These are phyloP conservation scores for Trileptium ribeirensis DNA, from an alignment of 2,888 invertebrate genomes.

Conservation along the genomic window DNA sequence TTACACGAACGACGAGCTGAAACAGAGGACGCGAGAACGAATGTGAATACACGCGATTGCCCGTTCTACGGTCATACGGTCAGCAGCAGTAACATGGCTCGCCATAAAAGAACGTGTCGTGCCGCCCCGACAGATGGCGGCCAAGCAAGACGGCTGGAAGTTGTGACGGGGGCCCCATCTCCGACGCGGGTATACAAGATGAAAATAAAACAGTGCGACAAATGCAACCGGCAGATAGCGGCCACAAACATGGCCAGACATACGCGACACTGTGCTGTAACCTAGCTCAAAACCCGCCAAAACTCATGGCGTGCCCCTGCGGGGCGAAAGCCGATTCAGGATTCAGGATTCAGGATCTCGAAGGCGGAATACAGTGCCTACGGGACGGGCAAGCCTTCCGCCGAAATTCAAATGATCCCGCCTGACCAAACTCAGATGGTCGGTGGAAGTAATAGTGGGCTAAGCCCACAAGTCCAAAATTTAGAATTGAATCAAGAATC, in stretches of 20 bases:
- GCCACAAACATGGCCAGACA: too few relatives aligned
- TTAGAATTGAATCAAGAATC: background rate
- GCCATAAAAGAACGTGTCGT: background rate
- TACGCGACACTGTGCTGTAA: too few relatives aligned
- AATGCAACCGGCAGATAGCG: background rate
- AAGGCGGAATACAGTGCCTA: background rate
- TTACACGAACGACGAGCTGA: background rate
- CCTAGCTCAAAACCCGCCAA: too few relatives aligned
- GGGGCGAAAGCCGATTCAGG: too few relatives aligned
- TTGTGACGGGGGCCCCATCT: too few relatives aligned
- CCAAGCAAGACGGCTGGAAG: too few relatives aligned
- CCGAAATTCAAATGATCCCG: background rate
- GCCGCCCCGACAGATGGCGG: background rate
- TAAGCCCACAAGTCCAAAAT: background rate
- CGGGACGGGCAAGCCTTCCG: background rate
- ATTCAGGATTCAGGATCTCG: too few relatives aligned
- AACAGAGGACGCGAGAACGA: background rate
- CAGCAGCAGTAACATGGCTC: background rate
- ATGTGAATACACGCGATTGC: background rate
- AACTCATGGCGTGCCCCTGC: too few relatives aligned
- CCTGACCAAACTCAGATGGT: background rate
- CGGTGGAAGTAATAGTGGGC: background rate
- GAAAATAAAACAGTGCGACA: background rate
- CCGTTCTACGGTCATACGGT: background rate
- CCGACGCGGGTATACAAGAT: background rate